A percentile compares a stretch with the other conserved stretches of the same genome.
Conservation (phyloP, 2,888 invertebrate species). For the Phlogophora meticulosa region DNA sequence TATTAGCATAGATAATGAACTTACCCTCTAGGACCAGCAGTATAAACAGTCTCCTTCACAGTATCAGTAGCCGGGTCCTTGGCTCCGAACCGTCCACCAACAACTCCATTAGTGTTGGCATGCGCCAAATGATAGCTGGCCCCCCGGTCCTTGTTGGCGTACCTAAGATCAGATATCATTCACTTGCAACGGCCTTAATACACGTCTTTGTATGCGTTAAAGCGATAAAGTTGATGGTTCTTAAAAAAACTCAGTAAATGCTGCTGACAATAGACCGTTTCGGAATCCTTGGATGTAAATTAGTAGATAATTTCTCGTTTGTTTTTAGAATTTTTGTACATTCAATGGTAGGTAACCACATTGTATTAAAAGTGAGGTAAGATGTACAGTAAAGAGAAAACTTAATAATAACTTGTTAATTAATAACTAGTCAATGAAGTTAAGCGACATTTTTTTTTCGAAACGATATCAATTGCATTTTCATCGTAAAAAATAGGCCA, state of each 20-base stretch:
- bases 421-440: no score
- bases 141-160: constrained; percentile 93
- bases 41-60: constrained; percentile 93
- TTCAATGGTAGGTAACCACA: neutral
- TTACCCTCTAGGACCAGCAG: constrained; percentile 94
- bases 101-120: constrained; percentile 92
- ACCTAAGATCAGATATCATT: constrained; percentile 78
- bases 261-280: constrained; percentile 54
- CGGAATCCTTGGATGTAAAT: constrained; percentile 45
- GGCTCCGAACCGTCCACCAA: constrained; percentile 94
- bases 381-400: neutral
- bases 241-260: constrained; percentile 50
- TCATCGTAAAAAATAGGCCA: no score
- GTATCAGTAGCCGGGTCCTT: constrained; percentile 93
- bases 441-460: no score
- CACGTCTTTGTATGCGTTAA: constrained; percentile 45
- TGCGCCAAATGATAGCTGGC: constrained; percentile 93
- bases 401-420: no score
- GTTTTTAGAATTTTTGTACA: constrained; percentile 4
- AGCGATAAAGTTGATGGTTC: constrained; percentile 36
- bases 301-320: constrained; percentile 41
- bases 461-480: no score
- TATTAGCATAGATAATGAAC: no score
- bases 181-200: constrained; percentile 55
- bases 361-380: no score